Evolutionary conservation across 2,113 vertebrate species (phyloP).

Genomic region (Neomonachus schauinslandi): DNA sequence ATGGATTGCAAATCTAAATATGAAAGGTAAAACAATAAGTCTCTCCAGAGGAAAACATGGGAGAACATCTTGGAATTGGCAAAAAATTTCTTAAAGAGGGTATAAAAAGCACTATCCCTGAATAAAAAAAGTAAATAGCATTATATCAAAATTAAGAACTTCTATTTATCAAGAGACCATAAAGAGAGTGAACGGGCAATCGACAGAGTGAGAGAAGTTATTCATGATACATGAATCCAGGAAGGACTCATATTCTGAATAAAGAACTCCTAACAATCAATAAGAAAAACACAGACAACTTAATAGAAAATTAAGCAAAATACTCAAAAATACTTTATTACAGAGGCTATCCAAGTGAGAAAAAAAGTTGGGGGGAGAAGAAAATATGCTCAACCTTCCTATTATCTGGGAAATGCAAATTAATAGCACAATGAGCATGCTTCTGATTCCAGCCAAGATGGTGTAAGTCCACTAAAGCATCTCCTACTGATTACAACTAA

Average conservation of each 20-base stretch:
- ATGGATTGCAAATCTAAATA: not conserved
- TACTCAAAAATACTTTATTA: not conserved
- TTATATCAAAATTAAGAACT: constrained; percentile 18
- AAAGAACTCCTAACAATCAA: not conserved
- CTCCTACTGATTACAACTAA: not conserved
- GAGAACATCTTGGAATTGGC: not conserved
- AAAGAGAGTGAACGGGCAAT: not conserved
- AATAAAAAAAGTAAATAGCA: not conserved
- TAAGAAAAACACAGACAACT: not conserved
- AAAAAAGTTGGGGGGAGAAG: not conserved
- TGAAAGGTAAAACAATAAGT: constrained; percentile 41
- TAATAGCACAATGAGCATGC: not conserved
- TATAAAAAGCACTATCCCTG: not conserved
- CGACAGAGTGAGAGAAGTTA: not conserved
- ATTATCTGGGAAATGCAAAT: not conserved
- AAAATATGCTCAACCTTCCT: not conserved
- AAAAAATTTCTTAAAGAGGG: not conserved
- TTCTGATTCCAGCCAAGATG: not conserved
- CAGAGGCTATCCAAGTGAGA: not conserved
- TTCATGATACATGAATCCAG: not conserved
- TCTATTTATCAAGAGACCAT: not conserved
- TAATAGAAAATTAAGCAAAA: constrained; percentile 22
- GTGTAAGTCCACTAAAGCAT: not conserved
- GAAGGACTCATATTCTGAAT: constrained; percentile 10
- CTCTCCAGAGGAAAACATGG: not conserved